Base-by-base conservation (phyloP, 2,113 vertebrate genomes). In the Tricholaema leucomelas region DNA sequence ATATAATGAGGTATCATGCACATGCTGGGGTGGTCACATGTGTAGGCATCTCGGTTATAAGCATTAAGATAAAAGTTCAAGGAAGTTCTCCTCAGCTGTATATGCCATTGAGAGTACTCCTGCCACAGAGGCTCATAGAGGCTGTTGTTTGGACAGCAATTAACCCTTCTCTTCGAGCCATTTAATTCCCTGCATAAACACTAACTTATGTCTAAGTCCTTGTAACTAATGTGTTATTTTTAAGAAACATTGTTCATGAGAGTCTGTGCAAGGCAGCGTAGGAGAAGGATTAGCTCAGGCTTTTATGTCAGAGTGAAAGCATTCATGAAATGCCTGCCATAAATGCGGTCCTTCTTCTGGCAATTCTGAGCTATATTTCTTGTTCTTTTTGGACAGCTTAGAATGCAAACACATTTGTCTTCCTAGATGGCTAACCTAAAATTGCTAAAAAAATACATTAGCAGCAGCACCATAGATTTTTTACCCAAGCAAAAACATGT, bases 11-110 rank as follows among this genome's bases (percentile, higher is more conserved):
- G 15, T 6, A 69, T 38, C 1, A 4, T n/a, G 30, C 12, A 7
- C 7, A 10, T 4, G 2, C 9, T n/a, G 27, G 20, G 11, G 13
- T 42, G 7, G 10, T 74, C 2, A 1, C 27, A 13, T 20, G 3
- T 19, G 5, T 2, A 60, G 21, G 8, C 15, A 8, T 17, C 20
- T 59, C 10, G 17, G 4, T 52, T 64, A 24, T 27, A 25, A 44
- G 15, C 69, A 75, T 0, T 24, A 48, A 56, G 86, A n/a, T 10
- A 52, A 18, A 13, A 13, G 15, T 50, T 52, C 30, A 25, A 79
- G 59, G 21, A 76, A 7, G 20, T 72, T 60, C 17, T 71, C 8
- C 10, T 38, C 20, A 59, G 5, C 9, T 63, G 44, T 74, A 66
- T 25, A 19, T 23, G 15, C 15, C 9, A 23, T 8, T 52, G 12